Base-by-base conservation (phyloP, 2,113 vertebrate species). In the Columba livia region DNA sequence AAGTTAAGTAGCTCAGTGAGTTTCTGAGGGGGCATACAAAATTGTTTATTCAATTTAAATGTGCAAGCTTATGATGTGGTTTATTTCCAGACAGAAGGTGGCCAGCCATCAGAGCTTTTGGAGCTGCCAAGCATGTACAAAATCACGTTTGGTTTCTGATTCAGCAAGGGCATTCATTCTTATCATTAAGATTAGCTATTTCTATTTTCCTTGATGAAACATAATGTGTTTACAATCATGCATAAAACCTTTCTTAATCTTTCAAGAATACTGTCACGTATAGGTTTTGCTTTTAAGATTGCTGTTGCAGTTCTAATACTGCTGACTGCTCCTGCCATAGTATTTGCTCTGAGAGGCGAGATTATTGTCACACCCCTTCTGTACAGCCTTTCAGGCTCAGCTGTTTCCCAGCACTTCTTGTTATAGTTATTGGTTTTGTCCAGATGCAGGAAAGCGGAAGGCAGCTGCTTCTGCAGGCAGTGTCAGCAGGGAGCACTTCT, bases 401-500 rank as follows among this genome's bases (percentile, higher is more conserved):
- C 58, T 81, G 14, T 92, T 95, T 97, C 91, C 91, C 81, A 92
- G 85, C 18, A 18, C 28, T 79, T 84, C 50, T 72, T 66, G 34
- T 28, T 73, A 31, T 61, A 79, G 78, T 82, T 80, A 80, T 36
- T 64, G 51, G 2, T 77, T 91, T 70, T 74, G 57, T 87, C 82
- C 86, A 96, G 93, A 88, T 88, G 79, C 62, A 84, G 50, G 66
- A 72, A 60, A 88, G 88, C 12, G 3, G 79, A 92, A 95, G 36
- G 70, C 92, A 96, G 94, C 94, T 95, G 89, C 28, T 88, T 88
- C 54, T 84, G 42, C 88, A 77, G 64, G 13, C 87, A 65, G 50
- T 48, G 85, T 96, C 97, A 96, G 77, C 88, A 89, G 93, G 92
- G 89, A 95, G 38, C 50, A 77, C 10, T 88, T 90, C 91, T 83